Evolutionary conservation across 1,140 invertebrate genomes (phyloP), one percentile per base, ranked within the genome.

Genomic region (Scylla paramamosain): DNA sequence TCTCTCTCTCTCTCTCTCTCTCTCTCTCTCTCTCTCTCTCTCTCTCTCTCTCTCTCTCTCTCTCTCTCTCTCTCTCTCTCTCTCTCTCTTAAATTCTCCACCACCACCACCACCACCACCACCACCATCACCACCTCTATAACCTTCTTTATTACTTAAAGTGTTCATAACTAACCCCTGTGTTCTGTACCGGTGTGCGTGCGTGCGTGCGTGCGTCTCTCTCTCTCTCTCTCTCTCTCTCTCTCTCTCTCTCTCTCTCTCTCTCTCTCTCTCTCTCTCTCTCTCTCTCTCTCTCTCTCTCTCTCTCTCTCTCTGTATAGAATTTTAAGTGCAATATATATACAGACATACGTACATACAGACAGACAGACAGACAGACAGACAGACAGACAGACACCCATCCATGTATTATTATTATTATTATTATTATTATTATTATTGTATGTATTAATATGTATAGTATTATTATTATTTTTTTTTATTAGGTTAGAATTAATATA

Each of bases 261-360:
- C 25, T 83, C 29, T 29, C 77, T 29, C 77, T 83, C 29, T 29
- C 29, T 83, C 77, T 83, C 29, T 25, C 25, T 29, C 25, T 83
- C 25, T n/a, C 29, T 83, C 29, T 83, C 77, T 83, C 77, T 83
- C 77, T 83, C 77, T 83, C 77, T n/a, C 29, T 83, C 77, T n/a
- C 29, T 29, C 29, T 29, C 25, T 83, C 29, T 29, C 29, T 83
- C 77, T 83, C 29, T 25, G 1, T 29, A 0, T 83, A 83, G 29
- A n/a, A n/a, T n/a, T 83, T 83, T 29, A n/a, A 83, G 29, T 29
- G 25, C 77, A n/a, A 25, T 83, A 25, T 83, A 4, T 83, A 39
- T 39, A 39, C 1, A 39, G 1, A 39, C 39, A 6, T 2, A 39
- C 1, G 6, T 39, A 39, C 39, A 39, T 39, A 39, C 52, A 59